Conservation (phyloP, 2,113 vertebrate genomes). For the Platysteira castanea region DNA sequence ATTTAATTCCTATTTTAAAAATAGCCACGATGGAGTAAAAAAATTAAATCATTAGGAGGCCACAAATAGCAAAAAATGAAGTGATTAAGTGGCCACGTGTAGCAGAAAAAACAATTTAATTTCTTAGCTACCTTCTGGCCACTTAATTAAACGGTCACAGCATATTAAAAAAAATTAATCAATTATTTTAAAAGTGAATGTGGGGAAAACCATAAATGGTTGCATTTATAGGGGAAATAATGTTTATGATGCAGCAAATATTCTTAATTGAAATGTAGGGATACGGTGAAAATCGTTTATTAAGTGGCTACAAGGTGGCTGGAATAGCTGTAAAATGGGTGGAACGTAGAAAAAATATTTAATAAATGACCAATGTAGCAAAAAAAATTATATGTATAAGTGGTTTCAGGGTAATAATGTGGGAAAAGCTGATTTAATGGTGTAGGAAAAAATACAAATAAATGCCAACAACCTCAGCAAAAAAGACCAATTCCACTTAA, state of each 20-base stretch:
- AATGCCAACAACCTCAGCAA: fast-evolving
- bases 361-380: too few relatives aligned
- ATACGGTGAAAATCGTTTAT: neutral
- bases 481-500: fast-evolving
- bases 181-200: neutral
- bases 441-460: fast-evolving
- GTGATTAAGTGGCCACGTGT: fast-evolving
- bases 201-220: neutral
- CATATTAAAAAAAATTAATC: neutral
- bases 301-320: fast-evolving
- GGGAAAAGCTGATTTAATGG: neutral
- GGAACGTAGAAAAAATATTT: fast-evolving
- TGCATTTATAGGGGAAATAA: neutral
- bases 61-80: neutral
- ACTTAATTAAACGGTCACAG: neutral
- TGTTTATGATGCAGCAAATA: neutral
- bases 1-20: neutral
- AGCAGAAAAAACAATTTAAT: neutral
- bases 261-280: neutral
- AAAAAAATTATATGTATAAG: neutral
- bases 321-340: neutral
- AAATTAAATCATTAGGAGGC: neutral
- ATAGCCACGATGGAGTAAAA: neutral
- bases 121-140: neutral
- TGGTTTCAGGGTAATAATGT: fast-evolving